phyloP scores from a whole-genome alignment of 2,113 vertebrate species.

The Paedocypris sp. region DNA sequence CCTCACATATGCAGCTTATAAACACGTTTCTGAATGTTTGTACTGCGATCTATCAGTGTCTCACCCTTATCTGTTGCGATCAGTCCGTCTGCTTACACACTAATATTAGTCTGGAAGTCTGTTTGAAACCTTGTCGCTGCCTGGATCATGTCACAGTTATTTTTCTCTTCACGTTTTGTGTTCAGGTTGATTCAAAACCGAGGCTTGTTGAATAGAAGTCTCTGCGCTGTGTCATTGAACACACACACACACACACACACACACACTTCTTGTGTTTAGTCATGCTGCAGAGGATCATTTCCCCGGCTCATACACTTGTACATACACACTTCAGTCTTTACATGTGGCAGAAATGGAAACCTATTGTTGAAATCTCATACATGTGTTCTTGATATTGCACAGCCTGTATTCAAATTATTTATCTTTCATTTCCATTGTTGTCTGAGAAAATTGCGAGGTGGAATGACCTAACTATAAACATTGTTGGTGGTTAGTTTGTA shows the following conservation, averaged over 20 bases:
- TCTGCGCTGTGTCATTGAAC: too few relatives aligned
- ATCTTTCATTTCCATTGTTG: too few relatives aligned
- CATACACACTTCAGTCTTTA: not conserved
- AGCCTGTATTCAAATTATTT: too few relatives aligned
- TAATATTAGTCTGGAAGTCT: too few relatives aligned
- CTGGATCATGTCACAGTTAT: too few relatives aligned
- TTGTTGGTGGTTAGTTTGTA: too few relatives aligned
- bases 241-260: not conserved
- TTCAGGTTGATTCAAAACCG: not conserved
- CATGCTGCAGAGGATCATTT: conserved; percentile 5
- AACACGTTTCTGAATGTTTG: not conserved
- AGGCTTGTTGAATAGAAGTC: not conserved
- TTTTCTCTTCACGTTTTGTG: too few relatives aligned
- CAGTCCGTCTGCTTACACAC: too few relatives aligned
- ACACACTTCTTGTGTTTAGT: conserved; percentile 7
- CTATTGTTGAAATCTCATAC: not conserved
- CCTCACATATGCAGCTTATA: not conserved
- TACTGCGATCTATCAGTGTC: not conserved
- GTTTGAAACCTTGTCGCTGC: too few relatives aligned
- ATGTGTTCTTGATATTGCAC: not conserved
- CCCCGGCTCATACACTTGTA: not conserved
- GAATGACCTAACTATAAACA: not conserved
- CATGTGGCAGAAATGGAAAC: not conserved
- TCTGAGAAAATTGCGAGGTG: conserved; percentile 4
- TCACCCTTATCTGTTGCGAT: not conserved